These are phyloP conservation scores for Rostrhamus sociabilis DNA, from an alignment of 2,797 vertebrate species.

Conservation along the genomic window DNA sequence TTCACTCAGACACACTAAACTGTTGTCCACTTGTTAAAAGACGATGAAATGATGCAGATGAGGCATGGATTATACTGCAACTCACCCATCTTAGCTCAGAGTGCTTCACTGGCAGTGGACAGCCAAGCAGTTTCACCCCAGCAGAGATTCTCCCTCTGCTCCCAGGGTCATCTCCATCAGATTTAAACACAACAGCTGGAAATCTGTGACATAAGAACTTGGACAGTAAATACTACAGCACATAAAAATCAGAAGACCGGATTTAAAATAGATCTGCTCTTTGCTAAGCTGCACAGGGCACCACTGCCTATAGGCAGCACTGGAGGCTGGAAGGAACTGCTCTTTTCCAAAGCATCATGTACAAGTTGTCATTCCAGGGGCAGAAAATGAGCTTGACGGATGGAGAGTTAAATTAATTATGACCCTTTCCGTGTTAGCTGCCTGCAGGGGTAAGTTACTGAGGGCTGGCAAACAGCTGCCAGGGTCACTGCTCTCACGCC, in stretches of 20 bases:
- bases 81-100: background rate
- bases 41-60: background rate
- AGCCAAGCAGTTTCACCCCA: background rate
- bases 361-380: background rate
- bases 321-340: background rate
- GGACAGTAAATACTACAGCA: background rate
- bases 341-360: background rate
- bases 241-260: background rate
- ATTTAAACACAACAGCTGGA: background rate
- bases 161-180: background rate
- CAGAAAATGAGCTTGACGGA: background rate
- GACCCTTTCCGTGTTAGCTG: background rate
- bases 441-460: background rate
- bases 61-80: background rate
- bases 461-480: background rate
- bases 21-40: conserved; percentile 11
- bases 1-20: conserved; percentile 26
- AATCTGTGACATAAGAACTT: background rate
- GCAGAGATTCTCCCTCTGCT: background rate
- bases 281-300: background rate
- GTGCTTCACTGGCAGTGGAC: background rate
- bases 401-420: background rate
- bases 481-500: background rate
- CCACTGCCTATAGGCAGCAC: background rate
- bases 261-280: background rate